Conservation (phyloP, 1,140 invertebrate genomes). For the Heliconius himera region DNA sequence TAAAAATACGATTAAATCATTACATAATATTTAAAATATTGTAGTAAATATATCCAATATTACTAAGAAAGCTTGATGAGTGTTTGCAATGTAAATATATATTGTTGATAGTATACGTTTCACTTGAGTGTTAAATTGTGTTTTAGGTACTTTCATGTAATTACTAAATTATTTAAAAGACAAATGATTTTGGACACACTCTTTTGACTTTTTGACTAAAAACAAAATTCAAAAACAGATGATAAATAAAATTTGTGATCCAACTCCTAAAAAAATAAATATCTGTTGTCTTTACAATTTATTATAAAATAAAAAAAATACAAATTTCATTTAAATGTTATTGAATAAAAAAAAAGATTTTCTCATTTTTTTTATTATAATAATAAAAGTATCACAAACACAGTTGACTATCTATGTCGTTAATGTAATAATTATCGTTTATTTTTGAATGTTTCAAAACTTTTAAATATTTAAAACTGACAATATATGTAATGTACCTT, state of each 20-base stretch:
- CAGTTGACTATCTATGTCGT: constrained; percentile 9
- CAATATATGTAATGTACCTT: background rate
- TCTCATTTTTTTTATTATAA: no score
- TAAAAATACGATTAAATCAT: constrained; percentile 2
- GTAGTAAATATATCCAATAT: constrained; percentile 3
- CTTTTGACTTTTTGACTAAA: no score
- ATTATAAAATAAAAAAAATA: no score
- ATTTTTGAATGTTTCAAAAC: background rate
- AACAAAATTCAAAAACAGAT: no score
- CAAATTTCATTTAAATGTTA: no score
- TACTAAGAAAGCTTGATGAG: constrained; percentile 16
- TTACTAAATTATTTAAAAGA: background rate
- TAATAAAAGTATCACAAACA: constrained; percentile 13
- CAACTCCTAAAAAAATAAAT: no score
- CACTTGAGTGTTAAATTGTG: constrained; percentile 13
- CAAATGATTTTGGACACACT: background rate
- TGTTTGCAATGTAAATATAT: constrained; percentile 26
- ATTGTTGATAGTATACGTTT: constrained; percentile 24
- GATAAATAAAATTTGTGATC: no score
- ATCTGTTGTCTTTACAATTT: no score
- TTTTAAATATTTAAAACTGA: background rate
- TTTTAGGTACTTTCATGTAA: constrained; percentile 1
- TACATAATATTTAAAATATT: constrained; percentile 3
- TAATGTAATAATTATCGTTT: background rate
- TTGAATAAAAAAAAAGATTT: no score